Conservation (phyloP, 1,140 invertebrate species). For the Vollenhovia emeryi region DNA sequence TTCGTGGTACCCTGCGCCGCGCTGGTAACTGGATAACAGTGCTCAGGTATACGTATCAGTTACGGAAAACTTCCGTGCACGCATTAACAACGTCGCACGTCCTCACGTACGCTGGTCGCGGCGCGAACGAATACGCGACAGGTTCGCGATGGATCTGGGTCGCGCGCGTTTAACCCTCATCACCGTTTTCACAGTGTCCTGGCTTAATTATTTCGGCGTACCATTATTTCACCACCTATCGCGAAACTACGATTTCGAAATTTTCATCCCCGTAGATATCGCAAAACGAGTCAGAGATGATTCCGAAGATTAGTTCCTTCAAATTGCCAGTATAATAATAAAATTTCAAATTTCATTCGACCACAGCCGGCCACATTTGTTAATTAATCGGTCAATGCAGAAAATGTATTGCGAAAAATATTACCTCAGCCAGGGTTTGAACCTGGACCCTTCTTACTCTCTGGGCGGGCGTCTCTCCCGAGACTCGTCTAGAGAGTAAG, state of each 20-base stretch:
- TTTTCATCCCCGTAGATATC: not conserved
- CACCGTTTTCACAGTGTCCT: not conserved
- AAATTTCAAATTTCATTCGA: no score
- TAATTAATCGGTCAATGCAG: no score
- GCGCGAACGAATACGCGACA: constrained; percentile 69
- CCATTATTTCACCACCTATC: not conserved
- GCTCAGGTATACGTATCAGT: constrained; percentile 80
- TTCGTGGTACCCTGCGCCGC: constrained; percentile 69
- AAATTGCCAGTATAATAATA: no score
- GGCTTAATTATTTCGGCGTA: constrained; percentile 1
- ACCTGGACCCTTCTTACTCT: no score
- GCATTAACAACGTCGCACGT: constrained; percentile 75
- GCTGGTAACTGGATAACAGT: constrained; percentile 76
- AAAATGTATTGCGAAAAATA: no score
- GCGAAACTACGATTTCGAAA: not conserved
- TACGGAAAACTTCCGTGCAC: constrained; percentile 79
- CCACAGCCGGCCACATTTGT: no score
- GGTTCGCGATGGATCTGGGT: constrained; percentile 71
- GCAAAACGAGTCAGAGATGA: not conserved
- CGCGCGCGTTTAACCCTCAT: constrained; percentile 58
- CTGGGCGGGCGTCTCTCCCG: no score
- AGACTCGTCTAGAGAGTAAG: no score
- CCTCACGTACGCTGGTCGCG: constrained; percentile 68
- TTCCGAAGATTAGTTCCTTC: not conserved
- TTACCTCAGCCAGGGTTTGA: no score